Evolutionary conservation across 1,140 invertebrate genomes (phyloP).

Genomic region (Leucophenga varia): DNA sequence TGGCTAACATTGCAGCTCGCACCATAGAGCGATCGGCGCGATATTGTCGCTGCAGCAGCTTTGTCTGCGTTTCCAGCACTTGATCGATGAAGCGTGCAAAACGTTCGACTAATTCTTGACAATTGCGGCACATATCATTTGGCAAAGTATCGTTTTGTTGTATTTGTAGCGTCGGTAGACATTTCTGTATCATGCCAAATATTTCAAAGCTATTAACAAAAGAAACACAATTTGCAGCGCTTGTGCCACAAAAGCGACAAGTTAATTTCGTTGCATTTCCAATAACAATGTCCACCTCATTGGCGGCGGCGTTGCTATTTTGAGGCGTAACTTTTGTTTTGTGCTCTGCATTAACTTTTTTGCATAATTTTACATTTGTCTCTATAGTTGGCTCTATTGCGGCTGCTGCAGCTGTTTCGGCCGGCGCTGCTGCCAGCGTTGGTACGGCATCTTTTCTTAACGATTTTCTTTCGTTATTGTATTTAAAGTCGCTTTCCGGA

Average conservation of each 20-base stretch:
- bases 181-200: conserved; percentile 50
- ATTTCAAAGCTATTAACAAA: conserved; percentile 46
- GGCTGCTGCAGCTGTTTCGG: too few species aligned
- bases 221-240: conserved; percentile 28
- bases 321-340: too few species aligned
- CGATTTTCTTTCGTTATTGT: conserved; percentile 36
- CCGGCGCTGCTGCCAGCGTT: conserved; percentile 5
- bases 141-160: conserved; percentile 44
- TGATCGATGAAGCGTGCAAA: conserved; percentile 45
- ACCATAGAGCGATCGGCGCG: conserved; percentile 9
- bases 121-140: conserved; percentile 42
- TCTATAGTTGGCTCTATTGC: too few species aligned
- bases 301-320: too few species aligned
- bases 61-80: conserved; percentile 44
- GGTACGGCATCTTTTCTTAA: conserved; percentile 48
- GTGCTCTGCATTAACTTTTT: too few species aligned
- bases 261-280: too few species aligned
- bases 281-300: too few species aligned
- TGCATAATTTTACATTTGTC: too few species aligned
- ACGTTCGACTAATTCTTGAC: conserved; percentile 31
- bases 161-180: conserved; percentile 49
- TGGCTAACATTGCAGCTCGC: neutral
- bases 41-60: conserved; percentile 42
- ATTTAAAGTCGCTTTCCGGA: conserved; percentile 37
- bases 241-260: conserved; percentile 40